Percentiles rank a stretch among this genome's conserved stretches.
Conservation (phyloP, 2,113 vertebrate genomes). For the Caracal caracal region DNA sequence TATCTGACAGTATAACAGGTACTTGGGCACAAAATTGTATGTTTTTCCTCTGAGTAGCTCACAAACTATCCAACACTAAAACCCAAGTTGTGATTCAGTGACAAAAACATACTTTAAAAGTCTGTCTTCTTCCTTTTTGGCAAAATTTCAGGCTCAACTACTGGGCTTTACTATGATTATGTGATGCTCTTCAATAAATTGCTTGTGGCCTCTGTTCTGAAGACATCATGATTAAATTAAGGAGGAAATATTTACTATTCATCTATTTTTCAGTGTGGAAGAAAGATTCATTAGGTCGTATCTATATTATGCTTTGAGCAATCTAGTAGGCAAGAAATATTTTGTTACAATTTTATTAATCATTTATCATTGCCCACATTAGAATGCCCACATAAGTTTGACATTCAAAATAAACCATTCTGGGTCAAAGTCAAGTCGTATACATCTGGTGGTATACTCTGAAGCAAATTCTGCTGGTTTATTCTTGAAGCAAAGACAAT, state of each 20-base stretch:
- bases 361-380: background rate
- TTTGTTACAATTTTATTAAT: background rate
- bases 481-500: background rate
- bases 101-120: conserved; percentile 19
- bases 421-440: background rate
- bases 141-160: background rate
- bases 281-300: conserved; percentile 2
- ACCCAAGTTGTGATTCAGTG: background rate
- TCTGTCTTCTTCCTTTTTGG: background rate
- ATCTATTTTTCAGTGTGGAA: conserved; percentile 1
- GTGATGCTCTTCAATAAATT: background rate
- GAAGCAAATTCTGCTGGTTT: background rate
- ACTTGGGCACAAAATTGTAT: background rate
- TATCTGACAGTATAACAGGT: background rate
- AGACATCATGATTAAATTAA: conserved; percentile 44
- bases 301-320: conserved; percentile 17
- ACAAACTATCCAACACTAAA: background rate
- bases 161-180: background rate
- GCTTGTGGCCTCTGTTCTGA: background rate
- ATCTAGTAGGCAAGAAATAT: conserved; percentile 18
- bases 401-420: background rate
- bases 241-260: background rate
- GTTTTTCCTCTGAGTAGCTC: background rate
- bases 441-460: background rate
- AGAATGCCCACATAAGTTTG: background rate